Percentiles rank a stretch among this genome's conserved stretches.
Conservation (phyloP, 2,113 vertebrate species). For the Excalfactoria chinensis region DNA sequence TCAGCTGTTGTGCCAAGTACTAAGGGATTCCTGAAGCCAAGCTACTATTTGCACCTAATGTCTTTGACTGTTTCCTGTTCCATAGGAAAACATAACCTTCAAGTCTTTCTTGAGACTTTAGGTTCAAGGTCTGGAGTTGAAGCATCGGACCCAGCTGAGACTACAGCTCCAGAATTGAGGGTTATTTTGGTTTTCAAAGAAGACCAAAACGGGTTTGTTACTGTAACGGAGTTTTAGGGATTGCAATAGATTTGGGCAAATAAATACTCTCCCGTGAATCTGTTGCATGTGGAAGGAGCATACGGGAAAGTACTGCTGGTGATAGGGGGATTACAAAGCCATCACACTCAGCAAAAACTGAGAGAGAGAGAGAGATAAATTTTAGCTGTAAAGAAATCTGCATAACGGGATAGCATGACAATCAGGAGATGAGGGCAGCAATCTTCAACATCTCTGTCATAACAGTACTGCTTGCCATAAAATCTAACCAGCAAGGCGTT, state of each 20-base stretch:
- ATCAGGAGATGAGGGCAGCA: background rate
- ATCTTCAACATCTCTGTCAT: background rate
- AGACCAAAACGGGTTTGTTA: background rate
- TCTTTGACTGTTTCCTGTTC: background rate
- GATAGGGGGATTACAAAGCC: background rate
- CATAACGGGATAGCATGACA: background rate
- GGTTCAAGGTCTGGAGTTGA: background rate
- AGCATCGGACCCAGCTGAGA: background rate
- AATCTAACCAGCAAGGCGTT: conserved; percentile 19
- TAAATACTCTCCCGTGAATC: background rate
- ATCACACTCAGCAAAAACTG: background rate
- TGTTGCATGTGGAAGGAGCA: background rate
- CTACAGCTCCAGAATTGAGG: background rate
- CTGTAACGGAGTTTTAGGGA: background rate
- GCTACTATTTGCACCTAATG: background rate
- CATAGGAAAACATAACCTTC: background rate
- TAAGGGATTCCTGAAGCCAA: background rate
- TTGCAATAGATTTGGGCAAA: background rate
- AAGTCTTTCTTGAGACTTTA: background rate
- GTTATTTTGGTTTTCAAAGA: background rate
- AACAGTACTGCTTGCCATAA: background rate
- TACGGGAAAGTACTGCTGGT: background rate
- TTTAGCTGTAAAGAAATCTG: background rate
- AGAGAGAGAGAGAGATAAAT: background rate
- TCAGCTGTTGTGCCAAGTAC: background rate